Evolutionary conservation across 2,113 vertebrate genomes (phyloP).

Genomic region (Pollachius pollachius): DNA sequence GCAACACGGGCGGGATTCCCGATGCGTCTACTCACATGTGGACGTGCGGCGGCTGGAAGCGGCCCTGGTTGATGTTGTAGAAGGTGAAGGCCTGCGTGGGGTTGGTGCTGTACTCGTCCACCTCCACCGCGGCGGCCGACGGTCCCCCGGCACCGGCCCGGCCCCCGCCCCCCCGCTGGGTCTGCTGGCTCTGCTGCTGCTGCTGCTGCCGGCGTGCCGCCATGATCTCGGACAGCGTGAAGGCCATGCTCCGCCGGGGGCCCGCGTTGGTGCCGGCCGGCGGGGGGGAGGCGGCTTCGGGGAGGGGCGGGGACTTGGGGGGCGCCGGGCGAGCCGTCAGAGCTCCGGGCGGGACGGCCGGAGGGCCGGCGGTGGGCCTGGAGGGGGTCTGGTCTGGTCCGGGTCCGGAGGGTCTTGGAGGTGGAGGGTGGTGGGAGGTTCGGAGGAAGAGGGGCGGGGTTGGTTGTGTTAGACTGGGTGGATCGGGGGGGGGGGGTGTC

Average conservation of each 20-base stretch:
- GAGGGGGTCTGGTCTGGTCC: not conserved
- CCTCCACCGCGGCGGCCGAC: slow-evolving; percentile 81
- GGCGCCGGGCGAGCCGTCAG: no score
- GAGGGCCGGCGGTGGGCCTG: not conserved
- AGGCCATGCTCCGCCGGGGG: slow-evolving; percentile 80
- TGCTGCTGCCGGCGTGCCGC: slow-evolving; percentile 84
- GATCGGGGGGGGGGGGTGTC: no score
- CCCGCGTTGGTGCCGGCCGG: slow-evolving; percentile 5
- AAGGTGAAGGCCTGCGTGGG: slow-evolving; percentile 98
- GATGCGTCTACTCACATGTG: slow-evolving; percentile 82
- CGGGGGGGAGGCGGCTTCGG: not conserved
- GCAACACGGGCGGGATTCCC: no score
- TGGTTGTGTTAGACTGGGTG: no score
- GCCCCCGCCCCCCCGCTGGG: slow-evolving; percentile 80
- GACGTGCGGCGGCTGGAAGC: slow-evolving; percentile 95
- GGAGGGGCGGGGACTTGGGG: slow-evolving; percentile 2
- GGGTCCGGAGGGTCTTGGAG: no score
- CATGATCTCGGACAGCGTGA: slow-evolving; percentile 93
- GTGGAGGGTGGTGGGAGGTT: not conserved
- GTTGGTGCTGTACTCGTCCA: slow-evolving; percentile 97
- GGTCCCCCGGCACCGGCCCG: slow-evolving; percentile 80
- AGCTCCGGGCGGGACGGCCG: no score
- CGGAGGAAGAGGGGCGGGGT: no score
- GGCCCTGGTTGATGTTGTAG: slow-evolving; percentile 99
- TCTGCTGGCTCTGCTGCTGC: slow-evolving; percentile 71